These are phyloP conservation scores for Sebastolobus altivelis DNA, from an alignment of 2,797 vertebrate species.

Conservation along the genomic window DNA sequence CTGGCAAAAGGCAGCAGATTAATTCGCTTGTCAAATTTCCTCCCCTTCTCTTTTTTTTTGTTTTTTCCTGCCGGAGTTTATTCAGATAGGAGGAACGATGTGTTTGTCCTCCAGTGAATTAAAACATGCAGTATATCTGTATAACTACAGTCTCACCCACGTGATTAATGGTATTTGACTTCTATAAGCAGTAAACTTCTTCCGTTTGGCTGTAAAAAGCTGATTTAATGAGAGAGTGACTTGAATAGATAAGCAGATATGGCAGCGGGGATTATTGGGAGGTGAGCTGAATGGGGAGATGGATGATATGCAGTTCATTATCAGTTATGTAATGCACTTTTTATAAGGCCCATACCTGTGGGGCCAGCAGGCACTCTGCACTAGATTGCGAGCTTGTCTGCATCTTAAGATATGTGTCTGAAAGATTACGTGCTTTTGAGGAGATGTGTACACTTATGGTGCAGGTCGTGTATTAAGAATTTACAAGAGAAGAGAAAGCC, in stretches of 20 bases:
- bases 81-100: conserved; percentile 67
- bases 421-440: conserved; percentile 29
- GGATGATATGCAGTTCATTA: conserved; percentile 67
- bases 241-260: conserved; percentile 73
- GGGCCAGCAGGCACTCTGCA: conserved; percentile 34
- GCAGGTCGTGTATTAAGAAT: conserved; percentile 30
- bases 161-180: conserved; percentile 73
- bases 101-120: conserved; percentile 74
- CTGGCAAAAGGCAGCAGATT: conserved; percentile 71
- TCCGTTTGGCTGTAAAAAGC: conserved; percentile 65
- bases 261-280: conserved; percentile 55
- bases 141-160: conserved; percentile 47
- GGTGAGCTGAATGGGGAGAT: conserved; percentile 63
- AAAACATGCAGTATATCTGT: conserved; percentile 71
- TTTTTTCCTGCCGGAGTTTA: conserved; percentile 48
- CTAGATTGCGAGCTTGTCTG: conserved; percentile 23
- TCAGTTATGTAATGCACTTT: conserved; percentile 68
- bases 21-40: conserved; percentile 62
- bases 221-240: conserved; percentile 71
- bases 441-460: conserved; percentile 15
- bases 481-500: conserved; percentile 20
- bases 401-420: conserved; percentile 34
- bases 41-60: neutral
- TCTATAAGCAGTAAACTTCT: conserved; percentile 72
- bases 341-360: conserved; percentile 56